Evolutionary conservation across 1,140 invertebrate genomes (phyloP).

Genomic region (Muscidifurax raptorellus): DNA sequence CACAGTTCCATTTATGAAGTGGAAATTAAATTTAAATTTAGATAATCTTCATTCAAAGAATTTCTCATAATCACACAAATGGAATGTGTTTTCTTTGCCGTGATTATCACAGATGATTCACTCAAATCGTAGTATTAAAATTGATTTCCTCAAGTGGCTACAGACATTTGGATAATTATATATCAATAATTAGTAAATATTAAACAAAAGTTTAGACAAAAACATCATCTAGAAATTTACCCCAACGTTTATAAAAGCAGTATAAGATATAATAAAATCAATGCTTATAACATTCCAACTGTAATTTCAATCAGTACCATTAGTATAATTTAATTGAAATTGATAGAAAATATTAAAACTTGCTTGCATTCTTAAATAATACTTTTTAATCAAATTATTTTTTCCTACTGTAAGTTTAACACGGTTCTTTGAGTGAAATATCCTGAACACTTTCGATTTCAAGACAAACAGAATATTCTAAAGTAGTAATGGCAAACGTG

Average conservation of each 20-base stretch:
- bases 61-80: conserved; percentile 56
- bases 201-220: neutral
- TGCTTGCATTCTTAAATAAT: neutral
- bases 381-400: neutral
- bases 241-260: conserved; percentile 16
- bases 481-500: conserved; percentile 38
- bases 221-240: neutral
- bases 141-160: neutral
- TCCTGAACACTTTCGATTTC: neutral
- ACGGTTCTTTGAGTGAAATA: neutral
- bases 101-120: neutral
- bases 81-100: conserved; percentile 52
- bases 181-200: neutral
- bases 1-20: conserved; percentile 20
- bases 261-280: neutral
- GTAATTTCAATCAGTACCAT: neutral
- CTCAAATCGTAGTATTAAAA: neutral
- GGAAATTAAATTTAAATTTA: neutral
- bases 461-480: conserved; percentile 18
- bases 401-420: neutral
- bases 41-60: neutral
- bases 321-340: no score
- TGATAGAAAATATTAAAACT: no score
- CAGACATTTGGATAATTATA: neutral
- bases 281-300: neutral